These are phyloP conservation scores for Scalopus aquaticus DNA, from an alignment of 2,113 vertebrate genomes.

Conservation along the genomic window DNA sequence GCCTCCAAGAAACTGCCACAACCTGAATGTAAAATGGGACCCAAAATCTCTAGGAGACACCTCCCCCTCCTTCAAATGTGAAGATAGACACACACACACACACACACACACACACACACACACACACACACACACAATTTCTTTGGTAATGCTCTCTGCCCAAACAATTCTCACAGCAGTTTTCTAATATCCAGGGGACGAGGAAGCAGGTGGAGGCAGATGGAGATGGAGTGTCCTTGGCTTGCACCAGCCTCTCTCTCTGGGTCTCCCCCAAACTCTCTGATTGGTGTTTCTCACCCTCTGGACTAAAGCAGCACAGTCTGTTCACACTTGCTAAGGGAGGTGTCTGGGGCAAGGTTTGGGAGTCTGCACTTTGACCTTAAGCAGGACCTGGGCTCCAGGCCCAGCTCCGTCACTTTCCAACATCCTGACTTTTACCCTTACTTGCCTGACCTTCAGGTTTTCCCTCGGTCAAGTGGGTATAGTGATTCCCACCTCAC, in stretches of 20 bases:
- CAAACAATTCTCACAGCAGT: neutral
- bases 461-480: neutral
- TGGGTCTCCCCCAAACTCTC: neutral
- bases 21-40: neutral
- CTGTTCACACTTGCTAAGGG: neutral
- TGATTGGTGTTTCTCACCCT: neutral
- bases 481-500: neutral
- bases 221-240: too few relatives aligned
- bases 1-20: slow-evolving; percentile 63
- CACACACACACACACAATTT: neutral
- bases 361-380: neutral
- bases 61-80: neutral
- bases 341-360: neutral
- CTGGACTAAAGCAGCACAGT: neutral
- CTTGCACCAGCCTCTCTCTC: neutral
- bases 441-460: neutral
- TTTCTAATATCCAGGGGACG: neutral
- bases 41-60: slow-evolving; percentile 1
- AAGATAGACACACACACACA: neutral
- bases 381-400: neutral
- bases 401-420: neutral
- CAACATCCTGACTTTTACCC: neutral
- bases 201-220: neutral
- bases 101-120: too few relatives aligned
- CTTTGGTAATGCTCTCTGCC: neutral